Evolutionary conservation across 2,888 invertebrate species (phyloP).

Genomic region (Yponomeuta cagnagella): DNA sequence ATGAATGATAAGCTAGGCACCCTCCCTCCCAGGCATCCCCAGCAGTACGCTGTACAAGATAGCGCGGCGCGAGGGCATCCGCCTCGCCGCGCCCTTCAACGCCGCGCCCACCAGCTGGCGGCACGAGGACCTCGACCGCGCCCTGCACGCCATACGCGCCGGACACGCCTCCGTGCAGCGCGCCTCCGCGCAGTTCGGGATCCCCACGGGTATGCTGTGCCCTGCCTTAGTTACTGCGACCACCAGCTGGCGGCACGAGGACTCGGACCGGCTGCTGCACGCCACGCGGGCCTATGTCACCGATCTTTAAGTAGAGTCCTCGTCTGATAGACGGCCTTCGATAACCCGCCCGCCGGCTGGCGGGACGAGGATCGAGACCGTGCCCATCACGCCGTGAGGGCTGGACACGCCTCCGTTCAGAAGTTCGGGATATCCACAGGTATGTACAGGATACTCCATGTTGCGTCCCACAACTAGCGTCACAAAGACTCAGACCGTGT

Average conservation of each 20-base stretch:
- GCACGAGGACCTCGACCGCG: constrained; percentile 87
- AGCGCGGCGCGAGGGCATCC: constrained; percentile 91
- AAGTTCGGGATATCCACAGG: constrained; percentile 92
- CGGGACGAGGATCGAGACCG: constrained; percentile 88
- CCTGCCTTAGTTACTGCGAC: constrained; percentile 75
- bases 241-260: constrained; percentile 90
- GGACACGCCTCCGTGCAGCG: constrained; percentile 90
- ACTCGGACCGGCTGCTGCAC: constrained; percentile 87
- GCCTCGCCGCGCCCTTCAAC: constrained; percentile 92
- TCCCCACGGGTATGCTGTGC: constrained; percentile 80
- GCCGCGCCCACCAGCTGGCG: constrained; percentile 93
- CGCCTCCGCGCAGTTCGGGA: constrained; percentile 90
- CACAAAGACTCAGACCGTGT: too few relatives aligned
- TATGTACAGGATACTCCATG: constrained; percentile 55
- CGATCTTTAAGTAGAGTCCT: background rate
- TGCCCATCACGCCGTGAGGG: constrained; percentile 87
- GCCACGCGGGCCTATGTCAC: constrained; percentile 78
- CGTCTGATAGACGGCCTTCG: constrained; percentile 79
- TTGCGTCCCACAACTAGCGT: too few relatives aligned
- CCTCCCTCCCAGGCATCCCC: constrained; percentile 80
- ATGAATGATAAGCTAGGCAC: too few relatives aligned
- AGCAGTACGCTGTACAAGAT: constrained; percentile 95
- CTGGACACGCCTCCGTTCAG: constrained; percentile 88
- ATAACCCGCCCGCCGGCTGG: constrained; percentile 93
- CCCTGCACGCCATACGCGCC: constrained; percentile 86